Base-by-base conservation (phyloP, 2,888 invertebrate species). In the Adelognathus sp. region DNA sequence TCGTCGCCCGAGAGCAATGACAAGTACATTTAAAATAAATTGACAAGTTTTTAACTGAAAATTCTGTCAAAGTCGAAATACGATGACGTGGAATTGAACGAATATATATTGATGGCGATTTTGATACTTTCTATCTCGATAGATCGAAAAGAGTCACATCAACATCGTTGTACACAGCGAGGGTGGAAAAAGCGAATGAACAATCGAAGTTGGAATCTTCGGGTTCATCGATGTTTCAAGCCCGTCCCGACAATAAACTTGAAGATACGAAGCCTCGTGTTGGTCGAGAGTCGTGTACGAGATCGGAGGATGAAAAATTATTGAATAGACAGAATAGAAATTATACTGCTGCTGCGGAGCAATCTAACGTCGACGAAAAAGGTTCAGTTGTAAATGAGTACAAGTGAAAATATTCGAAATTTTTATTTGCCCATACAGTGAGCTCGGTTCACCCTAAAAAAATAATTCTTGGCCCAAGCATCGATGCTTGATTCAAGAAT, bases 21-120 rank as follows among this genome's bases (percentile, higher is more conserved):
- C 85, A 88, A 84, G 87, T 88, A 87, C 74, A 69, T n/a, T 4
- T 27, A 7, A 58, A 18, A 21, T 39, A 36, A 18, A 7, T 11
- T 2, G 14, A 16, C 7, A 14, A 2, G 2, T 18, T 39, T 11
- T 39, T n/a, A n/a, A 39, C 11, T n/a, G n/a, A 39, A 36, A 36
- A 36, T 3, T n/a, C n/a, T n/a, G 36, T n/a, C 11, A 36, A 36
- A n/a, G n/a, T n/a, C n/a, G n/a, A n/a, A 36, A 36, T 36, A 36
- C 3, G n/a, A 3, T n/a, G 36, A n/a, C 9, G 11, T 9, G 36
- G 36, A 36, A 33, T 33, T 33, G 6, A 33, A 33, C 33, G 33
- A 3, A 33, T 1, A 9, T 1, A 1, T 36, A 11, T 36, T 36
- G 11, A 36, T 36, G 0, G n/a, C 11, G n/a, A 11, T 36, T 33